These are phyloP conservation scores for Drosophila albomicans DNA, from an alignment of 1,140 invertebrate species.

Conservation along the genomic window DNA sequence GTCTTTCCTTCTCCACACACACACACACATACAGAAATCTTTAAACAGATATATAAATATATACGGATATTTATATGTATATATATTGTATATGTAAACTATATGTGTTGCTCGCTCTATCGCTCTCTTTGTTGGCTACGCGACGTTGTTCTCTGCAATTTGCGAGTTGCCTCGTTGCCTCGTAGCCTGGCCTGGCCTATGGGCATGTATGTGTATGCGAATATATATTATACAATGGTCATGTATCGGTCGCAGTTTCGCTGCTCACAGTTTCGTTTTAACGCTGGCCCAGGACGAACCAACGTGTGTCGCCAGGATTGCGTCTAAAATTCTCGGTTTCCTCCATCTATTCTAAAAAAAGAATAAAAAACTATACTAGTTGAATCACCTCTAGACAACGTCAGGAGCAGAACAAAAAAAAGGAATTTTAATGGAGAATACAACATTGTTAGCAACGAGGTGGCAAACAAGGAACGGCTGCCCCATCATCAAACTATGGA, in stretches of 20 bases:
- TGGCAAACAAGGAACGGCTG: background rate
- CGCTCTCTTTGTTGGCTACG: constrained; percentile 15
- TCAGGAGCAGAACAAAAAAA: background rate
- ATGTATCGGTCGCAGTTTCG: constrained; percentile 43
- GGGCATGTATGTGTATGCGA: constrained; percentile 2
- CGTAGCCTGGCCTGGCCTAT: constrained; percentile 9
- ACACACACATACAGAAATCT: background rate
- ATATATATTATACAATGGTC: constrained; percentile 36
- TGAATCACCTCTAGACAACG: constrained; percentile 12
- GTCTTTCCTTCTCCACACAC: constrained; percentile 23
- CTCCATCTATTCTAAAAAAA: background rate
- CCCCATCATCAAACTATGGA: background rate
- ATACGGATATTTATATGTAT: constrained; percentile 2
- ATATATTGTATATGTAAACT: constrained; percentile 3
- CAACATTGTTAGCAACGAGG: background rate
- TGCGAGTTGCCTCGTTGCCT: constrained; percentile 50
- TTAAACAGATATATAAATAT: constrained; percentile 1
- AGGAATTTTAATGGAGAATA: background rate
- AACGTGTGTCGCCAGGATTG: constrained; percentile 40
- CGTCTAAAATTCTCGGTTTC: background rate
- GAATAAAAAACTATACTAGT: constrained; percentile 11
- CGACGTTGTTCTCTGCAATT: constrained; percentile 54
- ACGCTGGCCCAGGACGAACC: constrained; percentile 69
- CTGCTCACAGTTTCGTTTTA: constrained; percentile 62
- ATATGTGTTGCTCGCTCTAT: constrained; percentile 15